Conservation (phyloP, 1,140 invertebrate genomes). For the Trichonephila inaurata region DNA sequence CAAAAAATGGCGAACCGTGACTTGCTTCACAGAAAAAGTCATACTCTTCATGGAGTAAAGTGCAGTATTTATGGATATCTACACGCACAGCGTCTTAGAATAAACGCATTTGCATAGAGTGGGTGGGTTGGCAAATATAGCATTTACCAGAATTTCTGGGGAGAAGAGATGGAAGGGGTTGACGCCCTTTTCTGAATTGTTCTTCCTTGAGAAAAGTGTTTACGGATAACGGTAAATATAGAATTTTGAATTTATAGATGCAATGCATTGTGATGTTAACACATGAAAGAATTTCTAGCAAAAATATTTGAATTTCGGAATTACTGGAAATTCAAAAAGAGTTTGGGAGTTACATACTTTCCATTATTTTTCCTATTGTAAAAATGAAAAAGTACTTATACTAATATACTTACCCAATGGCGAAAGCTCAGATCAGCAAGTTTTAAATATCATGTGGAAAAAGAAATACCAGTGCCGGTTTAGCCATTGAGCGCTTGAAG, state of each 20-base stretch:
- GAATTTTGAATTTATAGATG: neutral
- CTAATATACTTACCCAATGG: no score
- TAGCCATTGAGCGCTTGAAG: no score
- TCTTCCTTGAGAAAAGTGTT: neutral
- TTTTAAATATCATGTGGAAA: no score
- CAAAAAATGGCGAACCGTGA: neutral
- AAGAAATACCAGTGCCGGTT: no score
- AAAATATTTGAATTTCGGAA: no score
- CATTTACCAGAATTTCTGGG: neutral
- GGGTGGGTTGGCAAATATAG: conserved; percentile 18
- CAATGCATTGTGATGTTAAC: no score
- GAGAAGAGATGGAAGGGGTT: neutral
- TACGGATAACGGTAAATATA: neutral
- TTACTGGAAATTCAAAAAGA: no score
- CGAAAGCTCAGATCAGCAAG: no score
- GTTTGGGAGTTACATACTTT: no score
- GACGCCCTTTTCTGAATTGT: neutral
- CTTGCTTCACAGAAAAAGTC: neutral
- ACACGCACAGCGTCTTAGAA: neutral
- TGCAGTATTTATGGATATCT: neutral
- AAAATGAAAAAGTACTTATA: no score
- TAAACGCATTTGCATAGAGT: conserved; percentile 2
- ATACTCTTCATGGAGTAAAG: neutral
- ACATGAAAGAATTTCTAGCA: no score
- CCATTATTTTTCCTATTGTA: no score